Evolutionary conservation across 2,888 invertebrate genomes (phyloP), one percentile per base, ranked within the genome.

Genomic region (Campoletis raptor): DNA sequence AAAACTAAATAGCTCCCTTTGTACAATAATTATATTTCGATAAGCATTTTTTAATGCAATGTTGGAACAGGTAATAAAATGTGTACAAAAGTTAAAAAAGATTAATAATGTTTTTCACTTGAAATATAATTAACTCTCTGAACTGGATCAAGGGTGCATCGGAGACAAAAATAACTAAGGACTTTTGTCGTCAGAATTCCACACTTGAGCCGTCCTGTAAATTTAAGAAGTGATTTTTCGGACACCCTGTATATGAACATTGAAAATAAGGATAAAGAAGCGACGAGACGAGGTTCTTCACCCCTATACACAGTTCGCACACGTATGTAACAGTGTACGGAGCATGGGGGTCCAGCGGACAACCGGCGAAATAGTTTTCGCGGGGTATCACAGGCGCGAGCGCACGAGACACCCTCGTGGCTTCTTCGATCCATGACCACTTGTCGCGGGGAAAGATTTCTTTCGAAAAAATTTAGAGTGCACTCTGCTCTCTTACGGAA

Each of bases 391-490:
- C 52, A 45, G 57, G 74, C 57, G 64, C 57, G 54, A 79, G 66
- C 57, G 45, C 81, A 70, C 72, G 82, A 81, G 73, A 57, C 78
- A 81, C 80, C 76, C 81, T 85, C 83, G 85, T 87, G 76, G 76
- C 40, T 81, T 82, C 70, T 85, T 76, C 83, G 77, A 85, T 87
- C 88, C 83, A 80, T 87, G 81, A 85, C 87, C 88, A 87, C 87
- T 87, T 87, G 88, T 87, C 88, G 85, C 79, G 79, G 69, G 54
- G 18, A 64, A 64, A 72, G 79, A 79, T 79, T 84, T 86, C 78
- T 84, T 86, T 84, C 73, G 78, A 85, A 83, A 83, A 85, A 84
- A 88, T 88, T 86, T 77, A 83, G 72, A 88, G 85, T 81, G 79
- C 83, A 78, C 83, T 80, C 78, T 66, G 57, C 70, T 74, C 30